Conservation (phyloP, 2,113 vertebrate species). For the Strix uralensis region DNA sequence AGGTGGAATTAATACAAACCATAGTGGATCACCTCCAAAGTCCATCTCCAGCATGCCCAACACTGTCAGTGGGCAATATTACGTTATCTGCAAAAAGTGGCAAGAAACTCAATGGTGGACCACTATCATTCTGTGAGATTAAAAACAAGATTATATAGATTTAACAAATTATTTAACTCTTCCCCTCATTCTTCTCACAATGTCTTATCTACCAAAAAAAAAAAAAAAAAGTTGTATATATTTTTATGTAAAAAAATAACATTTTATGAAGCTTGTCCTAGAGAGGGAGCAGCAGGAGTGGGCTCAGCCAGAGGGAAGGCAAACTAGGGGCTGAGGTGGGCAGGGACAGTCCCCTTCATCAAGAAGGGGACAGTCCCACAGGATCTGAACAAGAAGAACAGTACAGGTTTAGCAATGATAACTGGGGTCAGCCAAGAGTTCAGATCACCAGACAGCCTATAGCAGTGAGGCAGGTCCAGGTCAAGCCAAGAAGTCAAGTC, state of each 20-base stretch:
- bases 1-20: neutral
- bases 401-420: neutral
- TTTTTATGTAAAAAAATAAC: neutral
- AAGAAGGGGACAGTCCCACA: neutral
- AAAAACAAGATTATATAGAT: neutral
- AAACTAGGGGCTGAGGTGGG: neutral
- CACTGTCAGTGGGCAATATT: neutral
- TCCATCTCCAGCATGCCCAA: neutral
- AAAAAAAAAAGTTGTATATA: neutral
- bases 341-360: neutral
- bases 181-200: neutral
- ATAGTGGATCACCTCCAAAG: neutral
- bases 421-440: neutral
- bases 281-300: neutral
- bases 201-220: neutral
- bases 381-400: neutral
- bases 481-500: neutral
- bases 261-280: neutral
- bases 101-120: neutral
- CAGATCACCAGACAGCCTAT: neutral
- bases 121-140: neutral
- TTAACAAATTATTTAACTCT: neutral
- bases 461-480: neutral
- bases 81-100: neutral
- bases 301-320: neutral